Evolutionary conservation across 37 sponge, comb jelly and placozoan genomes (phyloP).

Genomic region (Spongilla lacustris): DNA sequence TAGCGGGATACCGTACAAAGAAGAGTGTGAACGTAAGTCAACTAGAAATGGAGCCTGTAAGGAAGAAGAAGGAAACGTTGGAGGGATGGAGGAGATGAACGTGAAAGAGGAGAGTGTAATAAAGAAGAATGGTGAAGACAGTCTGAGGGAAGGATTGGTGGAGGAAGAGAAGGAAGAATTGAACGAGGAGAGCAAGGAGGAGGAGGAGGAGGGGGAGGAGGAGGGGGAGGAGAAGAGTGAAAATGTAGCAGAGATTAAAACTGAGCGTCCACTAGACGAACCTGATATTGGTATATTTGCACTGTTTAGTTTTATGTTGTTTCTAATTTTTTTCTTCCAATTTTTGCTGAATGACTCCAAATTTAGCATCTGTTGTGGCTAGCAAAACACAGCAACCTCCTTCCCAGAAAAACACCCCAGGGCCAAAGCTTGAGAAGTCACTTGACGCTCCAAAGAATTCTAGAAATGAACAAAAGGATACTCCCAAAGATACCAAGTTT

Average conservation of each 20-base stretch:
- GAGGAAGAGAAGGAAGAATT: constrained; percentile 15
- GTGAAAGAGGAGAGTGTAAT: neutral
- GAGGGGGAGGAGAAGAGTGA: constrained; percentile 15
- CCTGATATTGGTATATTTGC: too few relatives aligned
- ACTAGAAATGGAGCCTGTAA: neutral
- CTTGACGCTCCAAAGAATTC: neutral
- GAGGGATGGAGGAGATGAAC: constrained; percentile 3
- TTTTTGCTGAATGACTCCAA: too few relatives aligned
- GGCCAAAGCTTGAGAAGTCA: too few relatives aligned
- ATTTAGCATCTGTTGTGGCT: too few relatives aligned
- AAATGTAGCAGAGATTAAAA: neutral
- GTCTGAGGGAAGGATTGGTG: neutral
- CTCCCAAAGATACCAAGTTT: neutral
- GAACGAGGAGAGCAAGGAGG: constrained; percentile 16
- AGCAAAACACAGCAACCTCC: too few relatives aligned
- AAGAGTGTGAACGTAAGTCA: neutral
- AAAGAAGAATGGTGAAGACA: neutral
- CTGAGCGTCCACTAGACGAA: too few relatives aligned
- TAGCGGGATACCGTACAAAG: neutral
- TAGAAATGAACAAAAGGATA: neutral
- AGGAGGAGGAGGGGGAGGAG: constrained; percentile 24
- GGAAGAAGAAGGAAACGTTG: neutral
- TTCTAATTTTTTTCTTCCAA: too few relatives aligned
- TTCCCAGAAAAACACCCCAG: too few relatives aligned
- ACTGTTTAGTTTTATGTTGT: too few relatives aligned